Percentiles rank a stretch among this genome's conserved stretches.
These are phyloP conservation scores for Augochlora pura DNA, from an alignment of 1,140 invertebrate genomes.

Conservation along the genomic window DNA sequence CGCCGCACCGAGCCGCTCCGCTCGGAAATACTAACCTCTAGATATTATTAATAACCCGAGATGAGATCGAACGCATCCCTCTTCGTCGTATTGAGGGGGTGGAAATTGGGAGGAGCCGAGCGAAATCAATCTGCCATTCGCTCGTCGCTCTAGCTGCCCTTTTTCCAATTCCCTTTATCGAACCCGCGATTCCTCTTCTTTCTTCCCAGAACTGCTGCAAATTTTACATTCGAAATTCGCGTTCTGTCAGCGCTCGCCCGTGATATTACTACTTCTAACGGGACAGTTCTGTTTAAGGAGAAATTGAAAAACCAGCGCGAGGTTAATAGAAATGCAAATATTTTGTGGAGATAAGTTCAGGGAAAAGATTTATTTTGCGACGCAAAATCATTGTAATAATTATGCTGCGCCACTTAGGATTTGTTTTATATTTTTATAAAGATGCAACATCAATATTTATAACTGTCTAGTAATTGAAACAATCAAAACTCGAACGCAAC, in stretches of 20 bases:
- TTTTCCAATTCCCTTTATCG: constrained; percentile 55
- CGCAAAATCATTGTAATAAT: too few relatives aligned
- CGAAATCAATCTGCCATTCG: constrained; percentile 78
- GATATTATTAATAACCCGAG: constrained; percentile 80
- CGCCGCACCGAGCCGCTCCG: constrained; percentile 41
- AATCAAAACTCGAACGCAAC: too few relatives aligned
- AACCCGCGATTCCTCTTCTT: constrained; percentile 21
- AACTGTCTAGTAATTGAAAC: too few relatives aligned
- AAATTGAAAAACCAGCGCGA: background rate
- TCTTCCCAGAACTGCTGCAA: background rate
- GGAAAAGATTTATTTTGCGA: too few relatives aligned
- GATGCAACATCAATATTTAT: too few relatives aligned
- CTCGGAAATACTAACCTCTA: constrained; percentile 78
- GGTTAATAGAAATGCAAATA: too few relatives aligned
- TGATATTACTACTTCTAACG: background rate
- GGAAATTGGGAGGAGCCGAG: constrained; percentile 57
- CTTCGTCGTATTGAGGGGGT: constrained; percentile 56
- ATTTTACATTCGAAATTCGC: background rate
- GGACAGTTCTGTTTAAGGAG: background rate
- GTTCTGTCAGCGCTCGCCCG: background rate
- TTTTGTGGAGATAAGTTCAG: too few relatives aligned
- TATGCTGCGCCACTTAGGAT: too few relatives aligned
- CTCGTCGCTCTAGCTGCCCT: constrained; percentile 65
- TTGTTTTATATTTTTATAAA: too few relatives aligned
- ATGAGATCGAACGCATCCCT: constrained; percentile 76